Evolutionary conservation across 1,140 invertebrate genomes (phyloP), one percentile per base, ranked within the genome.

Genomic region (Leguminivora glycinivorella): DNA sequence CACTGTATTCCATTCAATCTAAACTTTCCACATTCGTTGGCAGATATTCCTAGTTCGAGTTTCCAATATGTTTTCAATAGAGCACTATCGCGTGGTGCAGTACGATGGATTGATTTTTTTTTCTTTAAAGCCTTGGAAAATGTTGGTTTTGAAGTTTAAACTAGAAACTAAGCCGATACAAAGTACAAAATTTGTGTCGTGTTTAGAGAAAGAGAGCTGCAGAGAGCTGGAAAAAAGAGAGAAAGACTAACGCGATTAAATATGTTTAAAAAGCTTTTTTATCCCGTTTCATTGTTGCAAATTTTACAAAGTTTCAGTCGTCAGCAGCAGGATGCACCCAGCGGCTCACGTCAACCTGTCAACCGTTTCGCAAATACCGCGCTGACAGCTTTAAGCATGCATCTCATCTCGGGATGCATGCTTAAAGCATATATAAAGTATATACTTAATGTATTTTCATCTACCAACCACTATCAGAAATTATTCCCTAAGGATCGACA

Each of bases 11-110:
- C 3, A 31, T 63, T 63, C 26, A 17, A 63, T 63, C 26, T 17
- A 63, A 63, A 63, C 14, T 63, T 63, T 63, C n/a, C 58, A 63
- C 58, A 63, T 63, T 63, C 25, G 56, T 58, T 58, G 56, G 22
- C 56, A 25, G 56, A 58, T 26, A 31, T 29, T 10, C 25, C 56
- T 31, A 29, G 58, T 9, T 29, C 25, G 58, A n/a, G 6, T 52
- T 52, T 52, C 17, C 47, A 52, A 52, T 52, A 63, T 2, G 58
- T 26, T 31, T 63, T 63, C 58, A 29, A 63, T 63, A 7, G 26
- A 63, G 58, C 58, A 4, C 0, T 63, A 63, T 63, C 58, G 14
- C 7, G 26, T 9, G 12, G 58, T 17, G 14, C 25, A 17, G 25
- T 29, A 10, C 26, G 25, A 29, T 29, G 58, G 58, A 58, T 26